These are phyloP conservation scores for Mellivora capensis DNA, from an alignment of 2,113 vertebrate genomes.

Conservation along the genomic window DNA sequence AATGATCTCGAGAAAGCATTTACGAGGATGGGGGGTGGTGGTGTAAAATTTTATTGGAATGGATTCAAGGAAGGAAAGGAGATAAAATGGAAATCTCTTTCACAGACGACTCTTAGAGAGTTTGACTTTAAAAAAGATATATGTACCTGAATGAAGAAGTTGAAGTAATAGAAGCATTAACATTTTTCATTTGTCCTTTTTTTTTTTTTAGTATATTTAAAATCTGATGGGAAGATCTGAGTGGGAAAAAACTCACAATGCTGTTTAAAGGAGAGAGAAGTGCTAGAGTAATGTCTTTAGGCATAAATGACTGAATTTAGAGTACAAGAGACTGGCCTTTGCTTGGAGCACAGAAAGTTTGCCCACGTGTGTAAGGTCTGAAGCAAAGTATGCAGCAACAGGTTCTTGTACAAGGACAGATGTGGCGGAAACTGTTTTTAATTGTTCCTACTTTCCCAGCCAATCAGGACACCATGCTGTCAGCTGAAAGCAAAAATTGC, in stretches of 20 bases:
- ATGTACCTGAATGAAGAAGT: neutral
- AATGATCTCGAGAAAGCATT: neutral
- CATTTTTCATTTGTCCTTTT: neutral
- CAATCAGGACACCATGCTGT: neutral
- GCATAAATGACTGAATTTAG: neutral
- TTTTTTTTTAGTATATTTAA: neutral
- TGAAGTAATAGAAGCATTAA: neutral
- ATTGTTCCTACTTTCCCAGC: neutral
- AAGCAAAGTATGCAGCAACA: neutral
- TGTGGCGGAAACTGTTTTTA: neutral
- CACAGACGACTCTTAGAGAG: neutral
- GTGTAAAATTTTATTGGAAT: neutral
- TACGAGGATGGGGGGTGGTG: accelerated
- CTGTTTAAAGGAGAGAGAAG: neutral
- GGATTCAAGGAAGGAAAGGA: neutral
- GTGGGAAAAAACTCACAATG: too few species aligned
- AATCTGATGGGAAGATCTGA: neutral
- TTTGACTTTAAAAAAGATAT: neutral
- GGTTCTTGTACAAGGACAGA: neutral
- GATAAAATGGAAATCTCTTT: neutral
- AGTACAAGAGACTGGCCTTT: neutral
- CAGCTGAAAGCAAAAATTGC: neutral
- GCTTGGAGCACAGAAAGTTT: too few species aligned
- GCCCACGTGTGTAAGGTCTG: neutral
- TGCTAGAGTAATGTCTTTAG: neutral